Percentiles rank a stretch among this genome's conserved stretches.
phyloP scores from a whole-genome alignment of 1,140 invertebrate genomes.

The Lutraria rhynchaena region DNA sequence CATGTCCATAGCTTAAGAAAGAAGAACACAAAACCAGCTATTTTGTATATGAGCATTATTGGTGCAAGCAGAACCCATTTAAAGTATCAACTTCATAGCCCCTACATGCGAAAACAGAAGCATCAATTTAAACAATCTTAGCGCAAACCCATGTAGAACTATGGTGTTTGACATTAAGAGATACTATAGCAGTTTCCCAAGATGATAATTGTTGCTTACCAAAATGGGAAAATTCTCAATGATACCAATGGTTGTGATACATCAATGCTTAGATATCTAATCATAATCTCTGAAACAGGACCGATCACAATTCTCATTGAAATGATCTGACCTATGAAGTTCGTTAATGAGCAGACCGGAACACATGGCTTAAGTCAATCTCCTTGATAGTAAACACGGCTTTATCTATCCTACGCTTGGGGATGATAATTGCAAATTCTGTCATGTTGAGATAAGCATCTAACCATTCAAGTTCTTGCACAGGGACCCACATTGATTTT shows the following conservation, averaged over 20 bases:
- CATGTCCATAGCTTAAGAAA: too few relatives aligned
- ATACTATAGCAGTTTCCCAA: constrained; percentile 8
- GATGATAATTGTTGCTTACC: constrained; percentile 6
- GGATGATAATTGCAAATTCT: not conserved
- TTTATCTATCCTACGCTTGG: constrained; percentile 19
- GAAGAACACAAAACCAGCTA: too few relatives aligned
- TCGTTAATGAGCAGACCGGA: constrained; percentile 5
- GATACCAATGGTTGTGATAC: not conserved
- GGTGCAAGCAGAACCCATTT: constrained; percentile 20
- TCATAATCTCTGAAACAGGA: constrained; percentile 29
- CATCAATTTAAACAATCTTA: constrained; percentile 32
- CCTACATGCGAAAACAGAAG: not conserved
- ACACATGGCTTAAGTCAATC: not conserved
- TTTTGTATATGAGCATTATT: too few relatives aligned
- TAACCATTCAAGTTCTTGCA: constrained; percentile 21
- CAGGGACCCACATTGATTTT: constrained; percentile 21
- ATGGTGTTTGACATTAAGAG: constrained; percentile 5
- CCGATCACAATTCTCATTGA: constrained; percentile 27
- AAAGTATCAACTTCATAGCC: constrained; percentile 33
- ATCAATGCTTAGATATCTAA: constrained; percentile 24
- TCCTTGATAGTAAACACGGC: not conserved
- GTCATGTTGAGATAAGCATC: not conserved
- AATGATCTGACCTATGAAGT: constrained; percentile 23
- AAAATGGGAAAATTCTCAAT: not conserved
- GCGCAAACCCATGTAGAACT: not conserved